Evolutionary conservation across 2,113 vertebrate genomes (phyloP).

Genomic region (Baryphthengus martii): DNA sequence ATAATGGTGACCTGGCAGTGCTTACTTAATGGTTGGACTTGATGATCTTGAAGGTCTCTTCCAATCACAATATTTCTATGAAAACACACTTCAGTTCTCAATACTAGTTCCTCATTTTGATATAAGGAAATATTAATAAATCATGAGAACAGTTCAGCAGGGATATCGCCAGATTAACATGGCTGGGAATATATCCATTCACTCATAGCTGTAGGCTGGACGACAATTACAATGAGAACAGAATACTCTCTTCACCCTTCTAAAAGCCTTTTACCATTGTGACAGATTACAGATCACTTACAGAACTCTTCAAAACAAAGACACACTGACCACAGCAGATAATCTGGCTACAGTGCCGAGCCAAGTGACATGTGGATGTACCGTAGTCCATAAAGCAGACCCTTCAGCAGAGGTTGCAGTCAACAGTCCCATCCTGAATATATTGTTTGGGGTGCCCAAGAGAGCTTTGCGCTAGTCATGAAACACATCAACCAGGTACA

Average conservation of each 20-base stretch:
- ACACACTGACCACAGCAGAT: background rate
- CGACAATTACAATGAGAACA: background rate
- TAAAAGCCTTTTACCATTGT: background rate
- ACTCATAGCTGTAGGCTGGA: background rate
- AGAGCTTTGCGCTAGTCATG: background rate
- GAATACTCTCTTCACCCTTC: background rate
- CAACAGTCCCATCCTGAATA: background rate
- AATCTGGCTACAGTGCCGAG: background rate
- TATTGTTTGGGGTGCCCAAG: background rate
- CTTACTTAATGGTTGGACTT: too few relatives aligned
- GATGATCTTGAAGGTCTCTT: too few relatives aligned
- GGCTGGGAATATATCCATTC: background rate
- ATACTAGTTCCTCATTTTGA: background rate
- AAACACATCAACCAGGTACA: background rate
- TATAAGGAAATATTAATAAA: background rate
- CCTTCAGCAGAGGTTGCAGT: background rate
- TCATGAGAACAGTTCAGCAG: background rate
- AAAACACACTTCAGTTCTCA: background rate
- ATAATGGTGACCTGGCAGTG: too few relatives aligned
- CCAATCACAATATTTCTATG: too few relatives aligned
- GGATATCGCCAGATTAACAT: background rate
- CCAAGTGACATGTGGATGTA: background rate
- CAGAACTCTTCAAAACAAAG: background rate
- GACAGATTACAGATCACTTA: background rate
- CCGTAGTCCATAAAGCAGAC: background rate